phyloP scores from a whole-genome alignment of 1,140 invertebrate genomes.

The Rhopalosiphum maidis region DNA sequence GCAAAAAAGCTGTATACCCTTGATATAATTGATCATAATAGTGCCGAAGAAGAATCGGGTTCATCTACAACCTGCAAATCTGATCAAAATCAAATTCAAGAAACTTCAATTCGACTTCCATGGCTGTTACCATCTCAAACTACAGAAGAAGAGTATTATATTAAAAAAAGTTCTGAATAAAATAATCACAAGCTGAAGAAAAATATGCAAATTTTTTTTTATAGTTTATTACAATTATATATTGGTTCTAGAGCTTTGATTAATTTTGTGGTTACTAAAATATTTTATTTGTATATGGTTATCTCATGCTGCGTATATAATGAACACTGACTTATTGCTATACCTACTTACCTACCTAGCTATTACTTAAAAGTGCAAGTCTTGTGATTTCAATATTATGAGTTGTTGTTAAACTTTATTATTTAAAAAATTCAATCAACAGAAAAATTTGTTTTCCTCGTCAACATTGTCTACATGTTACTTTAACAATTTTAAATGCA shows the following conservation, averaged over 20 bases:
- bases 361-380: background rate
- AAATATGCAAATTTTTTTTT: background rate
- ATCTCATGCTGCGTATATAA: too few species aligned
- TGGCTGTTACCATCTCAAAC: background rate
- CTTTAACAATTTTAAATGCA: background rate
- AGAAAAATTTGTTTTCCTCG: background rate
- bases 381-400: background rate
- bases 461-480: background rate
- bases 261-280: background rate
- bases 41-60: background rate
- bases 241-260: background rate
- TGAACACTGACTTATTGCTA: too few species aligned
- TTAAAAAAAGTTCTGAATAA: background rate
- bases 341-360: too few species aligned
- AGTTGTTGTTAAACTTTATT: background rate
- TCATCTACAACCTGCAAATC: background rate
- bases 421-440: background rate
- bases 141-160: background rate
- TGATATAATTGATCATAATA: background rate
- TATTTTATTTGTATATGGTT: too few species aligned
- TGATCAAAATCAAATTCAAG: background rate
- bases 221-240: background rate
- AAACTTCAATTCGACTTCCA: slow-evolving; percentile 18
- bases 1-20: background rate
- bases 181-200: background rate